phyloP scores from a whole-genome alignment of 2,888 invertebrate genomes.

The Lepidocyrtinus sp. region DNA sequence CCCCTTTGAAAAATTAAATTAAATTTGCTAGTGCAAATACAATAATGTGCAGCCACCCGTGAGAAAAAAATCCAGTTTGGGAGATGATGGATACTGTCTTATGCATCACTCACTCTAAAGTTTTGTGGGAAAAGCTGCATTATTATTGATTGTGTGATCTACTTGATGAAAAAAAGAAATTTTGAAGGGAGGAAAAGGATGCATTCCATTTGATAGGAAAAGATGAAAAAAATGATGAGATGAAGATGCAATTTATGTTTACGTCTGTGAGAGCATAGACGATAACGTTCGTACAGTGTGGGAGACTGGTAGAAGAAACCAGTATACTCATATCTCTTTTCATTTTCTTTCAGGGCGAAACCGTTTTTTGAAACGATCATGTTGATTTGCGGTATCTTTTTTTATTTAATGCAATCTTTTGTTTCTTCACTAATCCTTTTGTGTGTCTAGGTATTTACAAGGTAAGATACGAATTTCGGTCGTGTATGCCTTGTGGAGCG shows the following conservation, averaged over 20 bases:
- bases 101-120: not conserved
- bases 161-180: slow-evolving; percentile 10
- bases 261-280: not conserved
- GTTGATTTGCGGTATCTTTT: slow-evolving; percentile 12
- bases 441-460: too few relatives aligned
- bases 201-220: not conserved
- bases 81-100: not conserved
- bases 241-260: slow-evolving; percentile 9
- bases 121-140: not conserved
- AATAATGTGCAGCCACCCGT: slow-evolving; percentile 47
- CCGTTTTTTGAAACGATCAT: not conserved
- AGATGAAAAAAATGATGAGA: not conserved
- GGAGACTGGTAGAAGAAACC: not conserved
- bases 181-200: slow-evolving; percentile 1
- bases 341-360: not conserved
- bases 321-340: not conserved
- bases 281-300: not conserved
- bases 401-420: slow-evolving; percentile 11
- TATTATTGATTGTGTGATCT: slow-evolving; percentile 10
- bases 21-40: slow-evolving; percentile 35
- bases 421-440: not conserved
- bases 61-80: slow-evolving; percentile 28
- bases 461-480: not conserved
- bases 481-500: slow-evolving; percentile 5
- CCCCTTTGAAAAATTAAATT: slow-evolving; percentile 16